Conservation (phyloP, 1,140 invertebrate genomes). For the Stegodyphus dumicola region DNA sequence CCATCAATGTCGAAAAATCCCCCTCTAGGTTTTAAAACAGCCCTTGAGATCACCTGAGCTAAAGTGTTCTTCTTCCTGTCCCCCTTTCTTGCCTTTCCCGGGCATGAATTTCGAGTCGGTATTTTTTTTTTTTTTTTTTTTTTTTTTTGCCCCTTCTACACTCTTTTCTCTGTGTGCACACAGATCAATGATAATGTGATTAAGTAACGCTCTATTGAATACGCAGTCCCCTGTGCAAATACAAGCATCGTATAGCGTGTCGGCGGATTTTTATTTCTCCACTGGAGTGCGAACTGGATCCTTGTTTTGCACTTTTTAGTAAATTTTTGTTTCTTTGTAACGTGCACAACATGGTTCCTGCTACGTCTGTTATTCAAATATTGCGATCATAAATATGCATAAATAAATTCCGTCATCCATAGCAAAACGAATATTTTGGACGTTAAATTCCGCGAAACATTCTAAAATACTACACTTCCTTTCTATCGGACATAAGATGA, state of each 20-base stretch:
- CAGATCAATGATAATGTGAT: slow-evolving; percentile 59
- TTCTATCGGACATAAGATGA: no score
- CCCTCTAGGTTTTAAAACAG: slow-evolving; percentile 37
- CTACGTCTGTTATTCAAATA: no score
- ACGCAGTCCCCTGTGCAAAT: slow-evolving; percentile 49
- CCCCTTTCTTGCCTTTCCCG: slow-evolving; percentile 13
- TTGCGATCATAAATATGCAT: no score
- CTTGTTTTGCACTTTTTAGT: background rate
- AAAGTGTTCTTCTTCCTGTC: background rate
- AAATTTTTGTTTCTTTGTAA: background rate
- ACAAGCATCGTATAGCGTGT: background rate
- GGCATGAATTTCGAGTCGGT: background rate
- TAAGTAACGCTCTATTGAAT: slow-evolving; percentile 53
- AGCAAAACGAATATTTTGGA: no score
- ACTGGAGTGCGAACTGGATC: background rate
- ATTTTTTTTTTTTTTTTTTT: slow-evolving; percentile 13
- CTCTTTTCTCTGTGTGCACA: slow-evolving; percentile 27
- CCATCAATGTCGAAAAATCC: slow-evolving; percentile 38
- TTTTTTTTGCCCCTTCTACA: background rate
- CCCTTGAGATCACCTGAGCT: background rate
- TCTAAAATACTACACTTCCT: no score
- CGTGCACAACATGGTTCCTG: no score
- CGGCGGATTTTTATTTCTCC: no score
- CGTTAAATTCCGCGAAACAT: no score
- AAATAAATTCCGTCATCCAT: no score